phyloP scores from a whole-genome alignment of 2,113 vertebrate species.

The Anoplopoma fimbria region DNA sequence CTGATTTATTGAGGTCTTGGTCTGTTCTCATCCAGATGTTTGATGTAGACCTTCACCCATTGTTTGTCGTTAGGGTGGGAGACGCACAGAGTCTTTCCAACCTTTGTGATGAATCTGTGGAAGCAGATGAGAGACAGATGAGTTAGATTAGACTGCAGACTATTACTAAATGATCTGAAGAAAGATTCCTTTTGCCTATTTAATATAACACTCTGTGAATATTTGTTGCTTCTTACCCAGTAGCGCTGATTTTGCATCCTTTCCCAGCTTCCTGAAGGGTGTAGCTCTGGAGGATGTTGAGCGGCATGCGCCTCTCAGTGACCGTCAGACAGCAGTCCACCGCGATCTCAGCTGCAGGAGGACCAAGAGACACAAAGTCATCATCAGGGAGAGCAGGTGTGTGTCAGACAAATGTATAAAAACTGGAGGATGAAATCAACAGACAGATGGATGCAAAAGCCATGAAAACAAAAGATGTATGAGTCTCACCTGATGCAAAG shows the following conservation, averaged over 20 bases:
- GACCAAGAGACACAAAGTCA: background rate
- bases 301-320: constrained; percentile 3
- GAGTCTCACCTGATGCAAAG: constrained; percentile 59
- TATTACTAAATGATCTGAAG: no score
- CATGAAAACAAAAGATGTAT: background rate
- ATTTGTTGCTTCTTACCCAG: constrained; percentile 51
- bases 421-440: background rate
- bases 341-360: constrained; percentile 44
- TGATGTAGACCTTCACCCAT: constrained; percentile 39
- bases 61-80: background rate
- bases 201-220: background rate
- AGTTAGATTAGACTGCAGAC: rapidly evolving
- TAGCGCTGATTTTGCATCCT: constrained; percentile 62
- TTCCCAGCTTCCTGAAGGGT: constrained; percentile 48
- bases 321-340: constrained; percentile 60
- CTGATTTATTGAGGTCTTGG: background rate
- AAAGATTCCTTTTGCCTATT: no score
- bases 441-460: no score
- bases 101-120: constrained; percentile 54
- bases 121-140: background rate
- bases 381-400: background rate
- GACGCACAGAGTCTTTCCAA: constrained; percentile 17
- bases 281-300: constrained; percentile 9
- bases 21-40: constrained; percentile 7
- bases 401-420: background rate